Evolutionary conservation across 2,888 invertebrate genomes (phyloP), one percentile per base, ranked within the genome.

Genomic region (Amblyjoppa fuscipennis): DNA sequence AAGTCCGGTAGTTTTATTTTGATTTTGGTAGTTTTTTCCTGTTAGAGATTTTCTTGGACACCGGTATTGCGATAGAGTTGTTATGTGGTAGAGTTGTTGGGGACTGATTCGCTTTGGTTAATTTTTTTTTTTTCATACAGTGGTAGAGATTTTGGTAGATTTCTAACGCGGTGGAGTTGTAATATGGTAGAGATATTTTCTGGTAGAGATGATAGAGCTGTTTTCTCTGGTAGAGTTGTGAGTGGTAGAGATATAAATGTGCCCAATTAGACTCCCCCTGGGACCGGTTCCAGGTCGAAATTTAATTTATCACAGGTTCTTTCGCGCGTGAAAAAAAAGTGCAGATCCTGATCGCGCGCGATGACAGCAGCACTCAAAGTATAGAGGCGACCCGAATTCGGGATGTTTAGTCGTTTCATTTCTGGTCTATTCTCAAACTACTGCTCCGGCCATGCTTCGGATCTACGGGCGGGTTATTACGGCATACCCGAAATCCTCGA

Each of bases 401-500:
- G 7, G 11, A 16, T 9, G 16, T 64, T 64, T 34, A 16, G 13
- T 64, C 16, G 64, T 34, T 64, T 64, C 16, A n/a, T 64, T 5
- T 16, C 64, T 16, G 51, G 41, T 45, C 28, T 61, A 56, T 74
- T 74, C 74, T 74, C 59, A 64, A 34, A 64, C 16, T n/a, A 28
- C 4, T 3, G 20, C 13, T 25, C 1, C 51, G 7, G 6, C 31
- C 13, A 41, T 16, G 13, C 2, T 56, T 38, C 59, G 66, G 38
- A 66, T 51, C 28, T 28, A 53, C 41, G 13, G 56, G 20, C 34
- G 20, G 20, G 20, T 28, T 16, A 25, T 28, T 16, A n/a, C 49
- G 41, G 16, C 71, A 25, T 25, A 28, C 25, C 28, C 59, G 13
- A 59, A 61, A 69, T 79, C 59, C 16, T 68, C 31, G 51, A 41